Percentiles rank a stretch among this genome's conserved stretches.
These are phyloP conservation scores for Cochlearius cochlearius DNA, from an alignment of 2,113 vertebrate genomes.

Conservation along the genomic window DNA sequence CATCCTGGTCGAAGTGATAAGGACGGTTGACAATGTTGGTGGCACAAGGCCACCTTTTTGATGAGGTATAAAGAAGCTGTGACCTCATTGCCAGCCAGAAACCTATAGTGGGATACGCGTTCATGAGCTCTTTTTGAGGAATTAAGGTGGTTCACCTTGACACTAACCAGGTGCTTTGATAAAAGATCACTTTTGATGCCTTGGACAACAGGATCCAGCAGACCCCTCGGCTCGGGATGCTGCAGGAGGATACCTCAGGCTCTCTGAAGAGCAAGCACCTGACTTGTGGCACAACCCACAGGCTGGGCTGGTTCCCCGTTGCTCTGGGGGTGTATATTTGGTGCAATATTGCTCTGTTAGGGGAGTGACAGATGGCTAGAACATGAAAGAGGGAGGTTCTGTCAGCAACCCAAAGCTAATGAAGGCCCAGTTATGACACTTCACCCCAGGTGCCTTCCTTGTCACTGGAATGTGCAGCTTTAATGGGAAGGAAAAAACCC, in stretches of 20 bases:
- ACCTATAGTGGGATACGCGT: not conserved
- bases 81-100: not conserved
- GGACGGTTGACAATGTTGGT: not conserved
- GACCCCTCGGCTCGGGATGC: fast-evolving
- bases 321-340: not conserved
- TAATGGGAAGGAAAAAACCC: not conserved
- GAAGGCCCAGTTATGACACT: not conserved
- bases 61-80: not conserved
- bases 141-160: not conserved
- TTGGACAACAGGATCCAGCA: not conserved
- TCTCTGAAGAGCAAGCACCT: not conserved
- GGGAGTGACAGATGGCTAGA: not conserved
- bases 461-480: not conserved
- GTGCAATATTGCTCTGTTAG: not conserved
- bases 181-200: not conserved
- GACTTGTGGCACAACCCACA: not conserved
- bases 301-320: not conserved
- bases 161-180: not conserved
- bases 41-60: not conserved
- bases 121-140: not conserved
- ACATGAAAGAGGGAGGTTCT: not conserved
- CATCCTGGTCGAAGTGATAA: not conserved
- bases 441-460: not conserved
- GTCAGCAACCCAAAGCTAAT: not conserved
- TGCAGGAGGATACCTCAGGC: not conserved